Evolutionary conservation across 92 coral and sea anemone species (phyloP), one percentile per base, ranked within the genome.

Genomic region (Hydrozoanthus gracilis): DNA sequence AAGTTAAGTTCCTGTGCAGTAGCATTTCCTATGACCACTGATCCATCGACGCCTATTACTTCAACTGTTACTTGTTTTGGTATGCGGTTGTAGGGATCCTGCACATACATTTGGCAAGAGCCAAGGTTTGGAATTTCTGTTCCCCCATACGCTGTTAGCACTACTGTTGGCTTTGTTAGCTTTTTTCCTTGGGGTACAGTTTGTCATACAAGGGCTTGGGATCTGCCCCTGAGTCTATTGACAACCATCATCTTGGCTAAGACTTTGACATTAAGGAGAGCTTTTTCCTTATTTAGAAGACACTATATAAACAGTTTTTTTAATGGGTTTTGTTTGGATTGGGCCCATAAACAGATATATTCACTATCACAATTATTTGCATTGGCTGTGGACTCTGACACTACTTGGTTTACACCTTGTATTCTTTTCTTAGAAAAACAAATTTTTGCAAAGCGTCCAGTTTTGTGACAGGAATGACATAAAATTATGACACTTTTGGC

Each of bases 171-270:
- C 46, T 90, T 79, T n/a, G 58, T 61, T 27, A 90, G 86, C 60
- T 80, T 80, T 17, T 8, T 47, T 2, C 9, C 1, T 70, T 46
- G 48, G 92, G 83, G 51, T 46, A 62, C 8, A 90, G 11, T 27
- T 90, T 86, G 51, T 86, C 61, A 87, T 82, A 90, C 64, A 87
- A n/a, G 71, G 93, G 76, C 71, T 82, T 90, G 15, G 92, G 93
- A 15, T 90, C 93, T 4, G 93, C 88, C 64, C 90, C 88, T 58
- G 90, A 90, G 90, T 86, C 93, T 87, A 82, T 56, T 87, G 91
- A 46, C 58, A 72, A 17, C 82, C 91, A 61, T 17, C 39, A 8
- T 85, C 35, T 47, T 66, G 45, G 85, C 50, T 48, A 90, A 35
- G n/a, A 90, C n/a, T 52, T 79, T 70, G 10, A 86, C 51, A 35